Evolutionary conservation across 2,113 vertebrate species (phyloP).

Genomic region (Tautogolabrus adspersus): DNA sequence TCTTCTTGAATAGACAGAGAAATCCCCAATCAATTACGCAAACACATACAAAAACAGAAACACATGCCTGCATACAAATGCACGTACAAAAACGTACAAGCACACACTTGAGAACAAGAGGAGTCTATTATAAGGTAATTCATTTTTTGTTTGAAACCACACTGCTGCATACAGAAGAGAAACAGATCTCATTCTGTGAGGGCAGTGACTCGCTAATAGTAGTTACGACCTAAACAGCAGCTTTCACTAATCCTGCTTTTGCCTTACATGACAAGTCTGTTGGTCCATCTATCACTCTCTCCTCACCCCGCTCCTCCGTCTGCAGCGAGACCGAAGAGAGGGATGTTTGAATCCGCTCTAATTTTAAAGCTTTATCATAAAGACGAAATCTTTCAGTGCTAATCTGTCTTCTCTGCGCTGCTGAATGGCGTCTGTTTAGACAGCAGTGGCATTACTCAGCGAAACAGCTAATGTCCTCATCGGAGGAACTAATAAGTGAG

Average conservation of each 20-base stretch:
- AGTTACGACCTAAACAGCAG: slow-evolving; percentile 46
- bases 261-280: slow-evolving; percentile 40
- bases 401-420: slow-evolving; percentile 59
- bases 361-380: slow-evolving; percentile 79
- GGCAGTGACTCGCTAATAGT: slow-evolving; percentile 60
- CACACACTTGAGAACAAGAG: slow-evolving; percentile 17
- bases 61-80: slow-evolving; percentile 17
- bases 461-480: slow-evolving; percentile 43
- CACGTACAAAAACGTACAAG: not conserved
- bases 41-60: slow-evolving; percentile 69
- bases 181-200: slow-evolving; percentile 45
- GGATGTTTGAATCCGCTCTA: slow-evolving; percentile 80
- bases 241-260: slow-evolving; percentile 56
- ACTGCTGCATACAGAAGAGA: slow-evolving; percentile 39
- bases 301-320: slow-evolving; percentile 58
- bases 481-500: slow-evolving; percentile 58
- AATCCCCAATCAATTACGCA: slow-evolving; percentile 83
- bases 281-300: slow-evolving; percentile 74
- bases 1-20: slow-evolving; percentile 75
- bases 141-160: slow-evolving; percentile 41
- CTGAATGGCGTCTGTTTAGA: slow-evolving; percentile 55
- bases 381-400: slow-evolving; percentile 69
- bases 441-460: slow-evolving; percentile 63
- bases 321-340: slow-evolving; percentile 37
- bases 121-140: slow-evolving; percentile 60